These are phyloP conservation scores for Carabus problematicus DNA, from an alignment of 2,888 invertebrate species.

Conservation along the genomic window DNA sequence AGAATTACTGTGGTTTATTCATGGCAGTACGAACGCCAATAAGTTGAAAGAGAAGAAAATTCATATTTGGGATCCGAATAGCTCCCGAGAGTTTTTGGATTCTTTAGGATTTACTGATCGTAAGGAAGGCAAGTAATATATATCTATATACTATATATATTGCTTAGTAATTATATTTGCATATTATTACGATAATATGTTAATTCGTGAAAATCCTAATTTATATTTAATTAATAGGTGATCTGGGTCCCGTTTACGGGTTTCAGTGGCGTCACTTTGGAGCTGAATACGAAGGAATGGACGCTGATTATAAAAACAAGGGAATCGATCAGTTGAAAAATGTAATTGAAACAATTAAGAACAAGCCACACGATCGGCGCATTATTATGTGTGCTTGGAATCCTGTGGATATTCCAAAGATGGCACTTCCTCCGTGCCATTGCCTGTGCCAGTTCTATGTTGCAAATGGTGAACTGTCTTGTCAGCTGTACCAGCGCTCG, in stretches of 20 bases:
- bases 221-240: conserved; percentile 64
- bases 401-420: conserved; percentile 81
- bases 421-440: conserved; percentile 98
- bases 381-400: conserved; percentile 97
- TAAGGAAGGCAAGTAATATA: conserved; percentile 80
- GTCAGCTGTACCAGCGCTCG: conserved; percentile 93
- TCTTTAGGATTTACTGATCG: conserved; percentile 82
- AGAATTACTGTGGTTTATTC: conserved; percentile 94
- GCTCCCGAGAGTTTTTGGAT: conserved; percentile 88
- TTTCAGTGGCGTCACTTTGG: conserved; percentile 99
- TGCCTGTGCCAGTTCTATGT: conserved; percentile 96
- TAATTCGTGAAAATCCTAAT: no score
- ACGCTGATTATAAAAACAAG: conserved; percentile 76
- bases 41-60: conserved; percentile 79
- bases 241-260: conserved; percentile 96
- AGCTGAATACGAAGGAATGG: conserved; percentile 83
- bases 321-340: conserved; percentile 91
- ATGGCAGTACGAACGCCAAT: conserved; percentile 88
- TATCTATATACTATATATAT: no score
- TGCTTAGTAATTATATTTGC: conserved; percentile 16
- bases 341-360: conserved; percentile 81
- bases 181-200: no score
- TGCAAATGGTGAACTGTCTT: conserved; percentile 80
- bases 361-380: conserved; percentile 84
- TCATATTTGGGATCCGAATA: conserved; percentile 97